Evolutionary conservation across 2,113 vertebrate genomes (phyloP).

Genomic region (Poeciliopsis occidentalis): DNA sequence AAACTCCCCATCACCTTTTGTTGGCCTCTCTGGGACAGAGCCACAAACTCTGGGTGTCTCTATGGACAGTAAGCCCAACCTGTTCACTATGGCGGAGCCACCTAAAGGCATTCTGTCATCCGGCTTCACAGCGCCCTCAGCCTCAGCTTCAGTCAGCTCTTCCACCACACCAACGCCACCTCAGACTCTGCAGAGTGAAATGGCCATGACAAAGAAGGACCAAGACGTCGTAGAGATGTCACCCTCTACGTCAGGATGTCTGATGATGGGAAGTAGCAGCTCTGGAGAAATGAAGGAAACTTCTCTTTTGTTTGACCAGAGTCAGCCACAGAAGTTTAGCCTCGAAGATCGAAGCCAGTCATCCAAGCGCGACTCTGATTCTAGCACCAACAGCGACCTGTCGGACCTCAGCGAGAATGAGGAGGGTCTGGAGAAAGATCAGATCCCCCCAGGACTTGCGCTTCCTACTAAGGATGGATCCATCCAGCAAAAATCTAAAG

Average conservation of each 20-base stretch:
- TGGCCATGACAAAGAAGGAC: conserved; percentile 84
- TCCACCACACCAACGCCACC: conserved; percentile 80
- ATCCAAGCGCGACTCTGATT: conserved; percentile 92
- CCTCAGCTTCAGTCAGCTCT: conserved; percentile 75
- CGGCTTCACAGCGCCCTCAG: conserved; percentile 77
- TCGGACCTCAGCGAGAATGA: conserved; percentile 97
- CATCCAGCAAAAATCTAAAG: conserved; percentile 87
- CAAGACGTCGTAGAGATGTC: conserved; percentile 81
- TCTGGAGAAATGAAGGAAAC: conserved; percentile 81
- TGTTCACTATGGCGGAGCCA: conserved; percentile 92
- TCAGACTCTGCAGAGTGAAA: conserved; percentile 76
- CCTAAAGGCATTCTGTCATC: conserved; percentile 86
- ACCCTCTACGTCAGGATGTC: conserved; percentile 83
- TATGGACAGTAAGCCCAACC: conserved; percentile 83
- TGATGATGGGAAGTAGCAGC: conserved; percentile 72
- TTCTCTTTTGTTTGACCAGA: conserved; percentile 85
- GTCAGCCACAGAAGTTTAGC: conserved; percentile 89
- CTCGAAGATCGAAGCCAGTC: conserved; percentile 91
- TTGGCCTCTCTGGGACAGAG: conserved; percentile 82
- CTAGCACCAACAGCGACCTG: conserved; percentile 95
- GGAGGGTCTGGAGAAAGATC: conserved; percentile 86
- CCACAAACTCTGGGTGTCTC: conserved; percentile 72
- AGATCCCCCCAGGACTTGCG: conserved; percentile 47
- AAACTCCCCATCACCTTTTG: conserved; percentile 87
- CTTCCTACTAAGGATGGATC: conserved; percentile 67